Evolutionary conservation across 2,797 vertebrate species (phyloP).

Genomic region (Pseudochirops cupreus): DNA sequence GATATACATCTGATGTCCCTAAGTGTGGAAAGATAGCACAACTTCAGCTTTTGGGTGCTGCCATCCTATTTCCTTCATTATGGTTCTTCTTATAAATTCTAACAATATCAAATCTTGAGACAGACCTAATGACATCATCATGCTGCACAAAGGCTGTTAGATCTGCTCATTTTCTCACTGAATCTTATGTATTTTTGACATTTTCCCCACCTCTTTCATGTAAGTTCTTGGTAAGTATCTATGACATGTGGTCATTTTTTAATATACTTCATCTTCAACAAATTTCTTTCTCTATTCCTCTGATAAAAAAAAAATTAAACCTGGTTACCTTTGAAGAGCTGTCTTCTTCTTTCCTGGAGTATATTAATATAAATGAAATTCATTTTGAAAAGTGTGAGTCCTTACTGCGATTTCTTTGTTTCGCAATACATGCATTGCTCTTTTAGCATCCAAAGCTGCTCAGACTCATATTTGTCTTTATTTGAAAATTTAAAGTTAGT

Average conservation of each 20-base stretch:
- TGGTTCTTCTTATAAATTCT: conserved; percentile 4
- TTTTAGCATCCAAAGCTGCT: background rate
- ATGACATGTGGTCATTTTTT: conserved; percentile 42
- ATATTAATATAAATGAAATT: conserved; percentile 36
- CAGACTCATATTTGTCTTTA: conserved; percentile 1
- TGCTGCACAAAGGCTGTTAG: background rate
- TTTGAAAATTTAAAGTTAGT: conserved; percentile 2
- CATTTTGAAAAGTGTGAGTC: background rate
- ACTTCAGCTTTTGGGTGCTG: background rate
- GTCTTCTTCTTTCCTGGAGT: conserved; percentile 14
- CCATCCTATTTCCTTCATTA: background rate
- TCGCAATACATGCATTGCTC: background rate
- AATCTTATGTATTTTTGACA: background rate
- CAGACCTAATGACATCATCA: background rate
- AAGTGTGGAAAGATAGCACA: background rate
- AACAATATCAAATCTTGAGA: background rate
- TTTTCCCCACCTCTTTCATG: conserved; percentile 12
- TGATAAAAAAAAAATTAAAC: conserved; percentile 27
- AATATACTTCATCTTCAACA: conserved; percentile 15
- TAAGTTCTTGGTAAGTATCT: conserved; percentile 23
- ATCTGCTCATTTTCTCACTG: background rate
- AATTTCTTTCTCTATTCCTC: conserved; percentile 48
- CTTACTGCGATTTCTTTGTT: conserved; percentile 14
- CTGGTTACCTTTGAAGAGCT: conserved; percentile 36
- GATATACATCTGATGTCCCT: background rate